Conservation (phyloP, 1,140 invertebrate genomes). For the Samia ricini region DNA sequence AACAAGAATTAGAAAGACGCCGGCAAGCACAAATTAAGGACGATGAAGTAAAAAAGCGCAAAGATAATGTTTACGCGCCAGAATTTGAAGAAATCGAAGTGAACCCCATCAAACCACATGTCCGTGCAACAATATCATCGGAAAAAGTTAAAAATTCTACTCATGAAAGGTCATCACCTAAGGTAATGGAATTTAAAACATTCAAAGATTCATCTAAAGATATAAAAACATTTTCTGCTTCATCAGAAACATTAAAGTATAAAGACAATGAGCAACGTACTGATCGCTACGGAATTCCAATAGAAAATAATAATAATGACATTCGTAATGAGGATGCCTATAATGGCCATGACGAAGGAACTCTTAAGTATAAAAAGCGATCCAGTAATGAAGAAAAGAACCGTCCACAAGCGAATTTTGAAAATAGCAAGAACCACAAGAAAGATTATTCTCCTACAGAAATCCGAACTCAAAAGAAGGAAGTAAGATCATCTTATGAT, state of each 20-base stretch:
- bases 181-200: slow-evolving; percentile 74
- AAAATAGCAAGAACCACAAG: slow-evolving; percentile 52
- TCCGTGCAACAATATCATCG: slow-evolving; percentile 60
- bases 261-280: slow-evolving; percentile 65
- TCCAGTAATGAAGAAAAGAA: slow-evolving; percentile 66
- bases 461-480: slow-evolving; percentile 58
- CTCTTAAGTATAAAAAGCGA: slow-evolving; percentile 73
- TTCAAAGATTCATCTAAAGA: slow-evolving; percentile 76
- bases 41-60: slow-evolving; percentile 67
- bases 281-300: slow-evolving; percentile 63
- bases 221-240: slow-evolving; percentile 75
- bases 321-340: slow-evolving; percentile 51
- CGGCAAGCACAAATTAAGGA: slow-evolving; percentile 55
- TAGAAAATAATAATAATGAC: slow-evolving; percentile 61
- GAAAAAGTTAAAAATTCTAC: slow-evolving; percentile 65
- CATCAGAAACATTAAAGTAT: slow-evolving; percentile 71
- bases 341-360: slow-evolving; percentile 67
- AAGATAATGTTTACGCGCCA: slow-evolving; percentile 71
- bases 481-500: slow-evolving; percentile 46
- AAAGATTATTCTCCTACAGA: slow-evolving; percentile 65
- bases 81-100: slow-evolving; percentile 75
- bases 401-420: slow-evolving; percentile 51
- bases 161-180: slow-evolving; percentile 59
- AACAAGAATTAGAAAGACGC: slow-evolving; percentile 76
- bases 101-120: slow-evolving; percentile 71